phyloP scores from a whole-genome alignment of 2,888 invertebrate genomes.

The Erpobdella octoculata region DNA sequence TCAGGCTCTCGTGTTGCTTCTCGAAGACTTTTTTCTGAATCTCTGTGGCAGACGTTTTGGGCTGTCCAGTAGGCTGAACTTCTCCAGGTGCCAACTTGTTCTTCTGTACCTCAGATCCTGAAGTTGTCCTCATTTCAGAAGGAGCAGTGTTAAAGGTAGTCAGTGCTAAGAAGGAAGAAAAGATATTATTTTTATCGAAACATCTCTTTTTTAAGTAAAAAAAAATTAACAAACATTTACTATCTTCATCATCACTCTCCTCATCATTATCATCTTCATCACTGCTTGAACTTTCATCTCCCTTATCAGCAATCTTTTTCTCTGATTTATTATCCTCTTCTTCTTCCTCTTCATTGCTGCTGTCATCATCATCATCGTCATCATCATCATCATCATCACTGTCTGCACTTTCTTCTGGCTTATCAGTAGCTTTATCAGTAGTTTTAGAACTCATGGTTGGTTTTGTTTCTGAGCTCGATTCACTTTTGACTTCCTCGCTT shows the following conservation, averaged over 20 bases:
- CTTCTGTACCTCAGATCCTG: too few relatives aligned
- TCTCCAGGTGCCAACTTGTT: too few relatives aligned
- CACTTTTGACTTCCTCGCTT: background rate
- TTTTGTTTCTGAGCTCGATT: background rate
- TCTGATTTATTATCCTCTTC: background rate
- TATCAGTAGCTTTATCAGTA: too few relatives aligned
- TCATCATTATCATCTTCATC: slow-evolving; percentile 16
- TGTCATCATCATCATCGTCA: background rate
- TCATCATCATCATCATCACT: slow-evolving; percentile 12
- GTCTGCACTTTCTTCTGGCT: background rate
- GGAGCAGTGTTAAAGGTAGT: background rate
- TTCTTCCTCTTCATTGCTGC: background rate
- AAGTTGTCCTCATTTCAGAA: background rate
- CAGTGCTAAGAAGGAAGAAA: background rate
- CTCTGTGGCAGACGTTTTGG: too few relatives aligned
- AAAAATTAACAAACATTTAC: too few relatives aligned
- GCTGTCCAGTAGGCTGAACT: too few relatives aligned
- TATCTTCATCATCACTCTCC: slow-evolving; percentile 2
- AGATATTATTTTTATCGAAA: background rate
- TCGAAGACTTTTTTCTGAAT: too few relatives aligned
- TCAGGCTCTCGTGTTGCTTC: background rate
- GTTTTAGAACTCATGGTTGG: too few relatives aligned
- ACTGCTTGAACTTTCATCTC: background rate
- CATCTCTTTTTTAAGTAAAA: too few relatives aligned
- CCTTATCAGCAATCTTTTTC: slow-evolving; percentile 3